phyloP scores from a whole-genome alignment of 2,113 vertebrate genomes.

The Rhinopomastus cyanomelas region DNA sequence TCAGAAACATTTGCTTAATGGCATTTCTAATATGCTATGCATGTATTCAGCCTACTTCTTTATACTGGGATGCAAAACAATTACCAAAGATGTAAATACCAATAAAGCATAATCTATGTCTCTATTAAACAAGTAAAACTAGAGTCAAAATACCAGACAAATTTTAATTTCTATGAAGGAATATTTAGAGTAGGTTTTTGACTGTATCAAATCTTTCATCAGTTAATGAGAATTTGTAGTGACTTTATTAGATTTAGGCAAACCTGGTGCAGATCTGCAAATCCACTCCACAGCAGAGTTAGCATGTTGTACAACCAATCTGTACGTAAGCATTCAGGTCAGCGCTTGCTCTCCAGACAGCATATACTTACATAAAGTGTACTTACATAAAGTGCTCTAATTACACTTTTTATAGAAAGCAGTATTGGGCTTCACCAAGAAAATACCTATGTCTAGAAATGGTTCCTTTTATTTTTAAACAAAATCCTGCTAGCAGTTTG shows the following conservation, averaged over 20 bases:
- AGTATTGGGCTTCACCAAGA: not conserved
- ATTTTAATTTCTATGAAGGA: constrained; percentile 50
- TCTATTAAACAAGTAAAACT: constrained; percentile 41
- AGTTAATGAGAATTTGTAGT: not conserved
- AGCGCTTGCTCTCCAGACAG: not conserved
- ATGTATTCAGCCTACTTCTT: constrained; percentile 68
- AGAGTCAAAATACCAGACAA: constrained; percentile 37
- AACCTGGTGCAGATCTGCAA: not conserved
- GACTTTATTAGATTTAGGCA: not conserved
- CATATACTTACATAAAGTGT: not conserved
- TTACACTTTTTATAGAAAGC: not conserved
- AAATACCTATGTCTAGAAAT: not conserved
- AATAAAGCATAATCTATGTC: constrained; percentile 58
- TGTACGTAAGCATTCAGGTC: not conserved
- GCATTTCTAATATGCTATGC: constrained; percentile 71
- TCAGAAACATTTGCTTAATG: constrained; percentile 74
- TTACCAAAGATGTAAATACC: constrained; percentile 63
- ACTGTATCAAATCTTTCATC: not conserved
- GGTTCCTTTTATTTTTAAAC: not conserved
- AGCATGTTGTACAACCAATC: not conserved
- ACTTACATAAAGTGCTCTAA: not conserved
- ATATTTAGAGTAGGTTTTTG: not conserved
- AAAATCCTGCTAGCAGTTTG: not conserved
- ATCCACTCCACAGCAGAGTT: not conserved
- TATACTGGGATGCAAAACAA: constrained; percentile 69